Conservation (phyloP, 1,140 invertebrate genomes). For the Halictus rubicundus region DNA sequence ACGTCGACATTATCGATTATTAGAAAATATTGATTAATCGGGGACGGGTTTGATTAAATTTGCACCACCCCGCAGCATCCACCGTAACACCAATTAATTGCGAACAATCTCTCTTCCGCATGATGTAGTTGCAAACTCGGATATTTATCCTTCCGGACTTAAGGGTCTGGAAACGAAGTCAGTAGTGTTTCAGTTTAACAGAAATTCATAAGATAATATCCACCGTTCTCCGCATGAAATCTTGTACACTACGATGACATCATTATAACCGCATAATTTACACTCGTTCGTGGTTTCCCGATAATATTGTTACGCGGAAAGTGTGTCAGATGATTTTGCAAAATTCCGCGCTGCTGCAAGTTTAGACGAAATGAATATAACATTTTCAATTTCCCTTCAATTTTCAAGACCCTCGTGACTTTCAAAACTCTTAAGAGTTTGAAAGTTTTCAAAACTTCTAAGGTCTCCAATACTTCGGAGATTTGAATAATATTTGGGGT, state of each 20-base stretch:
- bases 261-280: too few relatives aligned
- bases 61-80: too few relatives aligned
- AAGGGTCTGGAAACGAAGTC: neutral
- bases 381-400: constrained; percentile 42
- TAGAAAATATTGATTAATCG: too few relatives aligned
- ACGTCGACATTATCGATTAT: too few relatives aligned
- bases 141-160: too few relatives aligned
- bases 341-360: neutral
- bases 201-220: neutral
- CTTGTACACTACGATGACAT: too few relatives aligned
- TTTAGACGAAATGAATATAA: neutral
- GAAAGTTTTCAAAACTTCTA: constrained; percentile 24
- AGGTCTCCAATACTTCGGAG: constrained; percentile 33
- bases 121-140: too few relatives aligned
- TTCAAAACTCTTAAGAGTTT: constrained; percentile 34
- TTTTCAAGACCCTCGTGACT: constrained; percentile 25
- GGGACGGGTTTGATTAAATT: too few relatives aligned
- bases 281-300: too few relatives aligned
- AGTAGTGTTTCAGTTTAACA: neutral
- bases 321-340: neutral
- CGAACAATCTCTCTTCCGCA: too few relatives aligned
- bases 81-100: too few relatives aligned
- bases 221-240: neutral
- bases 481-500: constrained; percentile 47
- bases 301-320: neutral